phyloP scores from a whole-genome alignment of 2,888 invertebrate genomes.

The Mycogona germanica region DNA sequence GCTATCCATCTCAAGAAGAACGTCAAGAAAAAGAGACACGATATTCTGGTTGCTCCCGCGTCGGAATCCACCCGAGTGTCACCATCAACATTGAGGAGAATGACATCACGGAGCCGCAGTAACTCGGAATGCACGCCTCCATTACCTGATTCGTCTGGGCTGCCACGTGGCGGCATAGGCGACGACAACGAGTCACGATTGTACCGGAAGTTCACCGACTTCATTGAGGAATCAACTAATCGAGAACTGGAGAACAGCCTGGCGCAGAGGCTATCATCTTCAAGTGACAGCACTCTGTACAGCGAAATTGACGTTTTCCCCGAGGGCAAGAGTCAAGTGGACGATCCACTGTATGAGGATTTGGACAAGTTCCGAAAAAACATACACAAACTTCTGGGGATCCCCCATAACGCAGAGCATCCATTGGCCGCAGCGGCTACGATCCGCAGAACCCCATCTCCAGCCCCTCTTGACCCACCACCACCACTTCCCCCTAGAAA shows the following conservation, averaged over 20 bases:
- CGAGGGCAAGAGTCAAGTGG: neutral
- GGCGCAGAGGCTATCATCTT: slow-evolving; percentile 3
- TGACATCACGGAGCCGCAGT: neutral
- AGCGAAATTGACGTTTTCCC: slow-evolving; percentile 13
- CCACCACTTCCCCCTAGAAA: slow-evolving; percentile 18
- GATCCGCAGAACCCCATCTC: neutral
- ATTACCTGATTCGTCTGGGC: neutral
- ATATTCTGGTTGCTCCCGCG: neutral
- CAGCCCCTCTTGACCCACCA: neutral
- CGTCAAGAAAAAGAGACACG: neutral
- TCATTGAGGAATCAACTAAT: slow-evolving; percentile 4
- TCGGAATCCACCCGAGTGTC: neutral
- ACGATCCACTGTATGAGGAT: slow-evolving; percentile 19
- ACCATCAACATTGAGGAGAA: no score
- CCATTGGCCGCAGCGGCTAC: neutral
- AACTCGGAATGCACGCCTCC: neutral
- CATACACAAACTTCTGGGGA: slow-evolving; percentile 19
- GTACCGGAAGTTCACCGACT: neutral
- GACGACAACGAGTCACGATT: neutral
- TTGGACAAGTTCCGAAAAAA: slow-evolving; percentile 19
- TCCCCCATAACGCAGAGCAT: neutral
- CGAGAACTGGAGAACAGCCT: neutral
- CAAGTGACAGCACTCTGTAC: slow-evolving; percentile 9
- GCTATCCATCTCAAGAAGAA: neutral
- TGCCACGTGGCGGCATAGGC: no score